Conservation (phyloP, 2,797 vertebrate species). For the Darevskia nairensis region DNA sequence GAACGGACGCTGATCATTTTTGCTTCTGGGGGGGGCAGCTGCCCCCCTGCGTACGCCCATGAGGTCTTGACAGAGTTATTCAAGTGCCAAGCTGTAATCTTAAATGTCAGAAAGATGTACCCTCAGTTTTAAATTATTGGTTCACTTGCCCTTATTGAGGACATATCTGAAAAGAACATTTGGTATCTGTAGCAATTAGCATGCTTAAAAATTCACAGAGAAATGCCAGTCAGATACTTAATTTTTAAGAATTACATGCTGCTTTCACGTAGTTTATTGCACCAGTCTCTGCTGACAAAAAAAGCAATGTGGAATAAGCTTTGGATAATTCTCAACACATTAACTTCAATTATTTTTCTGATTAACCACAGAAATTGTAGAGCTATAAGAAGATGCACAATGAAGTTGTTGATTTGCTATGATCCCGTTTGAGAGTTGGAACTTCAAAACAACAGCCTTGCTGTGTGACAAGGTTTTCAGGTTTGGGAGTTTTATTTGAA, state of each 20-base stretch:
- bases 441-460: too few species aligned
- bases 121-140: background rate
- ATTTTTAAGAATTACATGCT: background rate
- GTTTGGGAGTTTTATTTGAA: too few species aligned
- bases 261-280: background rate
- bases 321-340: background rate
- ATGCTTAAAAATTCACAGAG: background rate
- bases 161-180: background rate
- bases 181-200: background rate
- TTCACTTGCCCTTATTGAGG: background rate
- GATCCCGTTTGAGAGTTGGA: too few species aligned
- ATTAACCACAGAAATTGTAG: background rate
- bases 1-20: too few species aligned
- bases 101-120: background rate
- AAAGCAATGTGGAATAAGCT: background rate
- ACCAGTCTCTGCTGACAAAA: background rate
- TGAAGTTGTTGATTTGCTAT: too few species aligned
- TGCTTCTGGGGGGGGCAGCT: too few species aligned
- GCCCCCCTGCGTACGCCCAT: too few species aligned
- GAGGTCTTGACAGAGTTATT: background rate
- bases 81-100: background rate
- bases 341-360: background rate
- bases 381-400: too few species aligned
- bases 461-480: too few species aligned
- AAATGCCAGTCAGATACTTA: background rate